Percentiles rank a stretch among this genome's conserved stretches.
These are phyloP conservation scores for Albula glossodonta DNA, from an alignment of 2,113 vertebrate species.

Conservation along the genomic window DNA sequence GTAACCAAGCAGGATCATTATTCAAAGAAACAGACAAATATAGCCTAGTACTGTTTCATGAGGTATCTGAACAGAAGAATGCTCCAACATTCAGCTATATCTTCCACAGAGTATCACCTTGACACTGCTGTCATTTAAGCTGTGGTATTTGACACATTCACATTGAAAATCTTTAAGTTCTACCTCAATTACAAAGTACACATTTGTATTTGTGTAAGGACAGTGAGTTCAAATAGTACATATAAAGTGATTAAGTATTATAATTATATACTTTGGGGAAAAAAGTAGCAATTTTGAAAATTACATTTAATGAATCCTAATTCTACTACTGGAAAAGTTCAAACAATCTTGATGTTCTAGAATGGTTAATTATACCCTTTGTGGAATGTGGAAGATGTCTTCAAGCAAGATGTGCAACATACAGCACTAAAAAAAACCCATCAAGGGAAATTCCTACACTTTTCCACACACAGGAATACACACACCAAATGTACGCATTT, in stretches of 20 bases:
- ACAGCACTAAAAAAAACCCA: not conserved
- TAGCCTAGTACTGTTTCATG: not conserved
- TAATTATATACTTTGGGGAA: slow-evolving; percentile 38
- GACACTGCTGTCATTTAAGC: not conserved
- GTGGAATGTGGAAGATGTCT: slow-evolving; percentile 49
- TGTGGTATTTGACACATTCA: not conserved
- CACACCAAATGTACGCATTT: not conserved
- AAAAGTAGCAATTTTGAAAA: slow-evolving; percentile 71
- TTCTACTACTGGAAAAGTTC: slow-evolving; percentile 56
- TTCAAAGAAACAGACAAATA: not conserved
- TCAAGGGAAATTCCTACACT: not conserved
- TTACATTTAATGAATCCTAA: slow-evolving; percentile 71
- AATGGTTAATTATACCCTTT: slow-evolving; percentile 65
- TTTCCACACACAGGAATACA: slow-evolving; percentile 28
- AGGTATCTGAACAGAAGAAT: not conserved
- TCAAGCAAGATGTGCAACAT: slow-evolving; percentile 45
- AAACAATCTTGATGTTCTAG: slow-evolving; percentile 51
- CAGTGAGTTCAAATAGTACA: slow-evolving; percentile 57
- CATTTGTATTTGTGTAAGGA: slow-evolving; percentile 22
- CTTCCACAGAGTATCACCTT: not conserved
- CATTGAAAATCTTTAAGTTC: not conserved
- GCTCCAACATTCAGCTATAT: too few relatives aligned
- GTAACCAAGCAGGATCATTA: not conserved
- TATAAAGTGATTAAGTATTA: slow-evolving; percentile 60
- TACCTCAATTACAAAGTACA: not conserved